A percentile compares a stretch with the other conserved stretches of the same genome.
phyloP scores from a whole-genome alignment of 2,113 vertebrate genomes.

The Mesitornis unicolor region DNA sequence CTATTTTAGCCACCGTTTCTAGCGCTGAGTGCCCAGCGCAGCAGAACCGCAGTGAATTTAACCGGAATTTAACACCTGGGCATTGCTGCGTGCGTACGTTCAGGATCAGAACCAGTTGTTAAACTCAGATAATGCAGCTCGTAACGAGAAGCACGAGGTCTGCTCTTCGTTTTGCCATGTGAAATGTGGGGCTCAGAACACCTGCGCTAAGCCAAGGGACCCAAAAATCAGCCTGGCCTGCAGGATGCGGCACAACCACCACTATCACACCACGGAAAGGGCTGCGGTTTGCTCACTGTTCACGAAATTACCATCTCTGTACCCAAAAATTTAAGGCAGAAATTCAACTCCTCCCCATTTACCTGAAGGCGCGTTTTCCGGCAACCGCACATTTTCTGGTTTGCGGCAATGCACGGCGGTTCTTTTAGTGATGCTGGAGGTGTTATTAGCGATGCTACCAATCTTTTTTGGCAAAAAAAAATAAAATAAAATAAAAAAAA shows the following conservation, averaged over 20 bases:
- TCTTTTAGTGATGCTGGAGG: conserved; percentile 60
- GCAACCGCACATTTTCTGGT: conserved; percentile 17
- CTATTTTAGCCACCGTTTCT: not conserved
- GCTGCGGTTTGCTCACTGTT: too few species aligned
- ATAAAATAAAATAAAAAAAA: too few species aligned
- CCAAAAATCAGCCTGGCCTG: too few species aligned
- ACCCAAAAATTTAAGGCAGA: not conserved
- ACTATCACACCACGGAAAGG: not conserved
- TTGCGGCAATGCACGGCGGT: conserved; percentile 35
- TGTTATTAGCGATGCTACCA: conserved; percentile 65
- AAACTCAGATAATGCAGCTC: not conserved
- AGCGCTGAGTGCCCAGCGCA: too few species aligned
- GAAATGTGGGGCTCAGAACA: not conserved
- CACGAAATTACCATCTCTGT: not conserved
- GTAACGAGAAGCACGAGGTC: accelerated
- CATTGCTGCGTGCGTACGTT: accelerated
- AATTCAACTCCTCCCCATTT: not conserved
- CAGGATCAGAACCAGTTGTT: accelerated
- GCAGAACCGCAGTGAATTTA: not conserved
- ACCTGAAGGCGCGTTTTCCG: not conserved
- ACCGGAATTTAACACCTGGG: accelerated
- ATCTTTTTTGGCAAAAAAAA: conserved; percentile 76
- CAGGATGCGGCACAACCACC: too few species aligned
- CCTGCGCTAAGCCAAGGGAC: not conserved
- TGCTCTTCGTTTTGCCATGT: not conserved